Evolutionary conservation across 2,888 invertebrate species (phyloP).

Genomic region (Cerastoderma edule): DNA sequence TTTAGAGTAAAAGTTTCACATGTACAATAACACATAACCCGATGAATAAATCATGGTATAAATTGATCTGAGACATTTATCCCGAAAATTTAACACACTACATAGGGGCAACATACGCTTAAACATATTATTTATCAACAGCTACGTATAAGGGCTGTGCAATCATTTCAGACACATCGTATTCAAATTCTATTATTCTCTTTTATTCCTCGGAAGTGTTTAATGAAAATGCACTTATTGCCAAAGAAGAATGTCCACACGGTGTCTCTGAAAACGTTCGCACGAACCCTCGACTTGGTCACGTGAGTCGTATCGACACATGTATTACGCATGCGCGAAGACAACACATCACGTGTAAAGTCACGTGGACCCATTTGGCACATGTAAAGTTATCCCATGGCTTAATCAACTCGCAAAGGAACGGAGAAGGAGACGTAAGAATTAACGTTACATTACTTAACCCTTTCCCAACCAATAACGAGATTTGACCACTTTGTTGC

Average conservation of each 20-base stretch:
- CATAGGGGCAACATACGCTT: constrained; percentile 38
- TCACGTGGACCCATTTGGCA: constrained; percentile 56
- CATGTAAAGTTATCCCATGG: constrained; percentile 57
- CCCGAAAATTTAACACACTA: constrained; percentile 46
- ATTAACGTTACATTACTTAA: too few species aligned
- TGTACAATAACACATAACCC: constrained; percentile 61
- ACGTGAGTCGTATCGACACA: background rate
- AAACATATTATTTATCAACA: constrained; percentile 30
- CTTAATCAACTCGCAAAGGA: constrained; percentile 25
- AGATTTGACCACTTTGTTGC: too few species aligned
- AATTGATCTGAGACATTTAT: constrained; percentile 56
- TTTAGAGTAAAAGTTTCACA: constrained; percentile 64
- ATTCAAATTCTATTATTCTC: too few species aligned
- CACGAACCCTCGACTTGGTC: constrained; percentile 4
- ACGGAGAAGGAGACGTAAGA: too few species aligned
- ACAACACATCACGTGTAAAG: constrained; percentile 22
- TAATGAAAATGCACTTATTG: too few species aligned
- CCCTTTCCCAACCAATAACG: too few species aligned
- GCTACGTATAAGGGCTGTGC: background rate
- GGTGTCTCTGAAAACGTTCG: too few species aligned
- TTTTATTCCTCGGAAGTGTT: too few species aligned
- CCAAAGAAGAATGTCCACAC: too few species aligned
- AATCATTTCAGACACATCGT: too few species aligned
- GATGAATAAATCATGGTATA: constrained; percentile 44
- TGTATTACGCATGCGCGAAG: constrained; percentile 11